Evolutionary conservation across 2,113 vertebrate species (phyloP), one percentile per base, ranked within the genome.

Genomic region (Calcarius ornatus): DNA sequence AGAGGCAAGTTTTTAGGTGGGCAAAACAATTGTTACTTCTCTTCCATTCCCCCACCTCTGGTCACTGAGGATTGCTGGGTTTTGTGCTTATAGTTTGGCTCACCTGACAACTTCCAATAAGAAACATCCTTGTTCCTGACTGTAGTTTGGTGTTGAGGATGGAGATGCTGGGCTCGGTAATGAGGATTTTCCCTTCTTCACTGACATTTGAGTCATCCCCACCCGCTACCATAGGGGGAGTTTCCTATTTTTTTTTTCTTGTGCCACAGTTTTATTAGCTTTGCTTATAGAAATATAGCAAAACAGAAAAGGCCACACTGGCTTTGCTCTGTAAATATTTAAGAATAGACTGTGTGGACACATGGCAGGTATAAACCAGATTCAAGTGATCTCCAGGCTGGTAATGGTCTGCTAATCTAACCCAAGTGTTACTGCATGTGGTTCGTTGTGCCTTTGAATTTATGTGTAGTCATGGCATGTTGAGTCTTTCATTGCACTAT

Each of bases 261-360:
- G 3, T 86, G 86, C 56, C 72, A 71, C 40, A 57, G 76, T 96
- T 95, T 94, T 95, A 71, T 90, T 94, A 56, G 68, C 43, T 90
- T 90, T 84, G 57, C 64, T 86, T 93, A 78, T 50, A 80, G 88
- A 81, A 88, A 83, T 94, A 86, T 20, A 69, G 19, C 35, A 88
- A 94, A 95, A 45, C 80, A 88, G 56, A 93, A 95, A 92, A 81
- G 77, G 65, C 60, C 76, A 75, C 48, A 57, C 86, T 86, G 47
- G 14, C 21, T 93, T 94, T 92, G 38, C 85, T 95, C 68, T 90
- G 61, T 92, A 96, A 96, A 96, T 96, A 96, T 96, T 97, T 96
- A 94, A 88, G 50, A 57, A 69, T 11, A 65, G 72, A 53, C 60
- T 42, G 37, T 92, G 60, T 65, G 82, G 73, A 94, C 65, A 88